Base-by-base conservation (phyloP, 2,797 vertebrate species). In the Arnoldichthys spilopterus region DNA sequence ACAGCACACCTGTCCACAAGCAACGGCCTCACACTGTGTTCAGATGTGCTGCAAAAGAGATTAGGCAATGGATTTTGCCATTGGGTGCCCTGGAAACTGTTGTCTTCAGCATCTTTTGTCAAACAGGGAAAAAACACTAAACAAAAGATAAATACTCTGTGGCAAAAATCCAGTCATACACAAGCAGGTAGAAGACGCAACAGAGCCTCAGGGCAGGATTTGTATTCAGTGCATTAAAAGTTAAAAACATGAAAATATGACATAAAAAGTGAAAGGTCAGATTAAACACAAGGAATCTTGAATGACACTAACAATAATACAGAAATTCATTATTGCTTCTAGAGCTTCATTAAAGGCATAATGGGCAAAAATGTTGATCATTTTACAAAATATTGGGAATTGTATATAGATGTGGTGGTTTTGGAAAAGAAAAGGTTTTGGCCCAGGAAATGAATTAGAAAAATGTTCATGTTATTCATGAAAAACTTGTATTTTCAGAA, bases 1-100 rank as follows among this genome's bases (percentile, higher is more conserved):
- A 28, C 32, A 70, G 69, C 32, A 40, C 72, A 76, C 64, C 69
- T 47, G 51, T 76, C 74, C 53, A 78, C 68, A 37, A 61, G 11
- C 24, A 12, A 59, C 6, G 45, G 40, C 43, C 51, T 63, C 73
- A 66, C 24, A 74, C 69, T 70, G 69, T 58, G 53, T 81, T 81
- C 59, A 72, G 51, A 66, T 18, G 68, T 5, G 49, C 76, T 45
- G 72, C 62, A 76, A 64, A 68, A 53, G 67, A 82, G 74, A 77
- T 82, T 77, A 82, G 61, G 47, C 80, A 47, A 71, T 64, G 69
- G 73, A 58, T 77, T 80, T 72, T 53, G 9, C 66, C 61, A 51
- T 70, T 71, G 54, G 70, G 72, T 82, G 59, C 32, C 16, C 26
- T 28, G 66, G 71, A 79, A 82, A 74, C 59, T 9, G 76, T 79